Percentiles rank a stretch among this genome's conserved stretches.
Evolutionary conservation across 2,888 invertebrate species (phyloP).

Genomic region (Pyralis farinalis): DNA sequence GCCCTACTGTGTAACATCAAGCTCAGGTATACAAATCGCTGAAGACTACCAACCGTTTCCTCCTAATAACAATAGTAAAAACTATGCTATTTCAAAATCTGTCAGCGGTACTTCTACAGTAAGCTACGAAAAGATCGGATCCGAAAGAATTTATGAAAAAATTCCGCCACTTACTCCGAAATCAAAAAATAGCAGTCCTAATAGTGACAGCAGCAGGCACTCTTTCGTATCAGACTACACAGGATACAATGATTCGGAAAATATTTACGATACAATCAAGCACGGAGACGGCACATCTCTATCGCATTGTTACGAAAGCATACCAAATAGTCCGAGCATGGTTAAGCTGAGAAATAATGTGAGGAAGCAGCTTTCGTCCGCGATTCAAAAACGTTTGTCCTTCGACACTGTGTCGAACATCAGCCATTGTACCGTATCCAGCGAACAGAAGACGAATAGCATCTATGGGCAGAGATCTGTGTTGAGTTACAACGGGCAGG

Average conservation of each 20-base stretch:
- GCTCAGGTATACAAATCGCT: constrained; percentile 73
- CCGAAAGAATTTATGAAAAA: constrained; percentile 72
- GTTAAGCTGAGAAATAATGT: constrained; percentile 62
- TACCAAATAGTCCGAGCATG: constrained; percentile 74
- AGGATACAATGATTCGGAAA: constrained; percentile 74
- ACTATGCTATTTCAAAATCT: constrained; percentile 64
- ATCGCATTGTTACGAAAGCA: constrained; percentile 83
- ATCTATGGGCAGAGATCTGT: constrained; percentile 79
- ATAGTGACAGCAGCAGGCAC: constrained; percentile 54
- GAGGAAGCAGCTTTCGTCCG: constrained; percentile 54
- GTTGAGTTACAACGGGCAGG: constrained; percentile 71
- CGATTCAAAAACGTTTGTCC: constrained; percentile 62
- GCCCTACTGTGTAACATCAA: constrained; percentile 65
- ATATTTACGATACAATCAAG: constrained; percentile 84
- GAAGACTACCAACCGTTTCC: constrained; percentile 70
- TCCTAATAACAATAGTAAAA: constrained; percentile 44
- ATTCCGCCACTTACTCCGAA: constrained; percentile 55
- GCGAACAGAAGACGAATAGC: constrained; percentile 83
- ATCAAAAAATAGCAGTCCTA: constrained; percentile 60
- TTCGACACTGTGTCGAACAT: constrained; percentile 73
- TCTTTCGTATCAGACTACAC: constrained; percentile 63
- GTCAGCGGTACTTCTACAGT: constrained; percentile 70
- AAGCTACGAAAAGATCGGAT: constrained; percentile 71
- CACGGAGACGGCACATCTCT: constrained; percentile 70
- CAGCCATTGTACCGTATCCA: constrained; percentile 78